Base-by-base conservation (phyloP, 1,140 invertebrate genomes). In the Drosophila persimilis region DNA sequence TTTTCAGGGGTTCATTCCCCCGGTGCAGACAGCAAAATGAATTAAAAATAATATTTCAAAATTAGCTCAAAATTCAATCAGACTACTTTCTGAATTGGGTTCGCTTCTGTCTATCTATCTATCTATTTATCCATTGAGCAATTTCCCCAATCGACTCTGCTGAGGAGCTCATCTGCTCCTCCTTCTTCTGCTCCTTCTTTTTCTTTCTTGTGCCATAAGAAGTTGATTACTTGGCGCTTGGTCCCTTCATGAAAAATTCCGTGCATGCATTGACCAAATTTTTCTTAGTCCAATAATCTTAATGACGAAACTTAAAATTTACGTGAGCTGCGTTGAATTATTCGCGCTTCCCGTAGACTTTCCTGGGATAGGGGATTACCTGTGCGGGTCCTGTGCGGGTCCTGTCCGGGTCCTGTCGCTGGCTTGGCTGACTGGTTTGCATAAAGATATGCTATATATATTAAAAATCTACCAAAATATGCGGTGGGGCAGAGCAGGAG, bases 301-400 rank as follows among this genome's bases (percentile, higher is more conserved):
- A 86, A 86, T 86, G 81, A 86, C 83, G 83, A 86, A 86, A 86
- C 81, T 86, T 86, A 88, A 86, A 86, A 88, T 86, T 81, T 88
- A 86, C 81, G 81, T 86, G 81, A 86, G 81, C 83, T 86, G 81
- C 78, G 60, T 86, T 78, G 83, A 77, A 70, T 85, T 77, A 81
- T 86, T 73, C 73, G 70, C 59, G 57, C 35, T 47, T 29, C 29
- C 53, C 29, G 29, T 7, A 8, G 7, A 26, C 4, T 26, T 26
- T 26, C 53, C 44, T 45, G 46, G 65, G 47, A 11, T 22, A 62
- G 77, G 52, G 35, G 77, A 86, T 85, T 85, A 85, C 81, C 81
- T 85, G 81, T 81, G 64, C 81, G 62, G 67, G 69, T 11, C 31
- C 26, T 44, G 26, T 2, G 17, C 17, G 22, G 29, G 69, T 11